phyloP scores from a whole-genome alignment of 1,140 invertebrate genomes.

The Argopecten irradians region DNA sequence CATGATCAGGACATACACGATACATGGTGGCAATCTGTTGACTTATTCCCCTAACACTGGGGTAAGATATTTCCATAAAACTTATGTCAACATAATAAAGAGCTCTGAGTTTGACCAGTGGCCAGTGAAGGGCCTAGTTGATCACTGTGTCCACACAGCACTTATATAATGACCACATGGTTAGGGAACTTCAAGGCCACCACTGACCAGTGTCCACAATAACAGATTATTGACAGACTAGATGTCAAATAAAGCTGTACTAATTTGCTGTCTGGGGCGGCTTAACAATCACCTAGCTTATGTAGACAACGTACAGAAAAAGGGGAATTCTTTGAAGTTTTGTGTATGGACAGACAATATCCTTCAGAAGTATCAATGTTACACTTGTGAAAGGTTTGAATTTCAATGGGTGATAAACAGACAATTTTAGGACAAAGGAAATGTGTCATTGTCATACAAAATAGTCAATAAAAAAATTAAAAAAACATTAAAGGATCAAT shows the following conservation, averaged over 20 bases:
- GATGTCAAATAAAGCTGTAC: background rate
- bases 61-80: constrained; percentile 12
- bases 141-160: background rate
- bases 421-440: no score
- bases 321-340: background rate
- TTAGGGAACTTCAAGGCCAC: constrained; percentile 4
- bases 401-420: no score
- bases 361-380: no score
- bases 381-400: no score
- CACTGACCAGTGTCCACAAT: background rate
- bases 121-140: background rate
- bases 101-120: constrained; percentile 4
- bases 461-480: no score
- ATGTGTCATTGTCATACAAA: no score
- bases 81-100: background rate
- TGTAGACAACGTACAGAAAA: background rate
- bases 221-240: background rate
- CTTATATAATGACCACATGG: constrained; percentile 8
- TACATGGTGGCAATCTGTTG: background rate
- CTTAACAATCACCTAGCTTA: background rate
- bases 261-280: background rate
- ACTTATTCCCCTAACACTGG: constrained; percentile 1
- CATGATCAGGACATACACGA: background rate
- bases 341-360: no score
- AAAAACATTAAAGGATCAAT: no score